Conservation (phyloP, 2,888 invertebrate genomes). For the Eupithecia exiguata region DNA sequence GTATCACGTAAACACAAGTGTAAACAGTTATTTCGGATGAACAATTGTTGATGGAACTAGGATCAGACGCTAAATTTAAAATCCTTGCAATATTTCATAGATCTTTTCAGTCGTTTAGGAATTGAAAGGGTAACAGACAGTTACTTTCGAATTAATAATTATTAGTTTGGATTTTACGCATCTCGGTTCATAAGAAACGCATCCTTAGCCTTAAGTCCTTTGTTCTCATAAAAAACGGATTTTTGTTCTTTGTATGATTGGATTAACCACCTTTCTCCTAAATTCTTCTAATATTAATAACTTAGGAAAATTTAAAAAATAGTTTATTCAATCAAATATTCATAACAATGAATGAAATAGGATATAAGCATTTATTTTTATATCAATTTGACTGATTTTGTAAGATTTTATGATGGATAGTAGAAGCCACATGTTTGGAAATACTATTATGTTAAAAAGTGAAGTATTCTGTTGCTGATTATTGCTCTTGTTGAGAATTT, state of each 20-base stretch:
- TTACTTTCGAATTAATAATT: too few species aligned
- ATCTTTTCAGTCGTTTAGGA: too few species aligned
- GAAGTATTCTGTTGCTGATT: background rate
- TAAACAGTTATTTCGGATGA: too few species aligned
- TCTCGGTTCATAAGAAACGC: background rate
- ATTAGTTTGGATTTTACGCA: background rate
- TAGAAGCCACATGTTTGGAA: background rate
- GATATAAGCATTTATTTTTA: constrained; percentile 23
- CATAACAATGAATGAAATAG: constrained; percentile 3
- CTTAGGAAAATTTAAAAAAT: background rate
- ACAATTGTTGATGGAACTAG: too few species aligned
- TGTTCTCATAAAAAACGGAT: background rate
- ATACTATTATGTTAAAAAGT: background rate
- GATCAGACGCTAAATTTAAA: too few species aligned
- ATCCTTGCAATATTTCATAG: too few species aligned
- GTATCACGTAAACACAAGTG: too few species aligned
- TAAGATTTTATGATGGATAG: constrained; percentile 13
- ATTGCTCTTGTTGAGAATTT: background rate
- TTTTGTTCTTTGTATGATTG: background rate
- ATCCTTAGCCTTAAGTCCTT: background rate
- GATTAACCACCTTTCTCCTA: background rate
- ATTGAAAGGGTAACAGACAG: too few species aligned
- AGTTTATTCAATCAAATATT: background rate
- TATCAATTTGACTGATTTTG: constrained; percentile 26
- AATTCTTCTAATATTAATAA: background rate